phyloP scores from a whole-genome alignment of 2,113 vertebrate genomes.

The Chamaea fasciata region DNA sequence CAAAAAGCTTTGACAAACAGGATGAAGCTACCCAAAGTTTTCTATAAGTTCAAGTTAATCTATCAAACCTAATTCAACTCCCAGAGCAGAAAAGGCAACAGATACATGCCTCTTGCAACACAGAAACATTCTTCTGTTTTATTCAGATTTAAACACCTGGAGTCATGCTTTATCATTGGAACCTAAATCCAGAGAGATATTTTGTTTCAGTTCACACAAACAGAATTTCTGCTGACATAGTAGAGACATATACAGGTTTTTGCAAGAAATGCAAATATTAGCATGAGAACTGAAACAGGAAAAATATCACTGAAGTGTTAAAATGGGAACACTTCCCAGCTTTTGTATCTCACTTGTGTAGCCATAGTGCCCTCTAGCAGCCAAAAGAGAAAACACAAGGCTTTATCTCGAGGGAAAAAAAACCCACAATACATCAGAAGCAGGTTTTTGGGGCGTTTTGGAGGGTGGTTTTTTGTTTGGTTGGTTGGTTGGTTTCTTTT shows the following conservation, averaged over 20 bases:
- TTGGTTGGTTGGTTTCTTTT: rapidly evolving
- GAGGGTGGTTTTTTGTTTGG: too few species aligned
- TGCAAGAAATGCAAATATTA: conserved; percentile 61
- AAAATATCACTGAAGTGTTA: conserved; percentile 2
- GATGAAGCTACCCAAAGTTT: background rate
- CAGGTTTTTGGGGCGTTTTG: background rate
- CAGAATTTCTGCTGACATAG: conserved; percentile 27
- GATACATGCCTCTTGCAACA: background rate
- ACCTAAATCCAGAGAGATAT: conserved; percentile 5
- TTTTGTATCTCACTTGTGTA: conserved; percentile 1
- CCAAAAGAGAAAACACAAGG: background rate
- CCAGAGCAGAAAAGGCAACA: background rate
- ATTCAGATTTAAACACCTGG: background rate
- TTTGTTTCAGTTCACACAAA: background rate
- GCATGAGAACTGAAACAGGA: conserved; percentile 35
- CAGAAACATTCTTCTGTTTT: background rate
- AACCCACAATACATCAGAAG: background rate
- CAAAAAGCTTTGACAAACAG: background rate
- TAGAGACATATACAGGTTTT: conserved; percentile 1
- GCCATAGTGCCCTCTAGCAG: conserved; percentile 59
- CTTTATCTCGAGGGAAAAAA: background rate
- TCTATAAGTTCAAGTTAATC: background rate
- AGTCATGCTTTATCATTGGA: background rate
- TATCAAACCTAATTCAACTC: background rate
- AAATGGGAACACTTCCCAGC: background rate